phyloP scores from a whole-genome alignment of 2,113 vertebrate species.

The Archocentrus centrarchus region DNA sequence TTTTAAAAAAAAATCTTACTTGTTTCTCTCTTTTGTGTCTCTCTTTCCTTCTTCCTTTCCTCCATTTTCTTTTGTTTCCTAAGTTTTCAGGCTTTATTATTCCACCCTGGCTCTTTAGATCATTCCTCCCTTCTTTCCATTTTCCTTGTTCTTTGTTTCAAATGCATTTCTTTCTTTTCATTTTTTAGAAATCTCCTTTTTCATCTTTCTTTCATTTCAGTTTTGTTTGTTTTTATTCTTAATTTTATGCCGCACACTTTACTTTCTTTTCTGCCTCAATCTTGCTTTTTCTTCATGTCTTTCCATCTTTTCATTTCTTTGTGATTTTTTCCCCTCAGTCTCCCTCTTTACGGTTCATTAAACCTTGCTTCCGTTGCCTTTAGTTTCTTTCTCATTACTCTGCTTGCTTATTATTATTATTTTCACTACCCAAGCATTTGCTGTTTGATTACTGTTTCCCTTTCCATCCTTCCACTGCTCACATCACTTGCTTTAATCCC shows the following conservation, averaged over 20 bases:
- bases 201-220: background rate
- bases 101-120: background rate
- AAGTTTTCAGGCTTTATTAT: background rate
- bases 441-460: background rate
- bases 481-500: background rate
- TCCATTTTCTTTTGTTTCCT: fast-evolving
- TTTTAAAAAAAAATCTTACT: background rate
- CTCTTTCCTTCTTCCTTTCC: fast-evolving
- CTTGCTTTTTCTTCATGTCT: background rate
- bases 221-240: background rate
- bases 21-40: background rate
- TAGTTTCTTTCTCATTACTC: background rate
- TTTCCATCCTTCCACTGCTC: background rate
- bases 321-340: background rate
- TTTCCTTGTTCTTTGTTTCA: background rate
- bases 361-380: background rate
- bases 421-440: background rate
- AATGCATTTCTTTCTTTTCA: background rate
- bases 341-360: background rate
- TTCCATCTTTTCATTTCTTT: background rate
- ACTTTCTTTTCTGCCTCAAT: background rate
- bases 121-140: background rate
- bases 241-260: background rate
- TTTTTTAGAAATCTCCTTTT: background rate
- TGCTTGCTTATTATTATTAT: background rate